phyloP scores from a whole-genome alignment of 2,888 invertebrate species.

The Oegoconia quadripuncta region DNA sequence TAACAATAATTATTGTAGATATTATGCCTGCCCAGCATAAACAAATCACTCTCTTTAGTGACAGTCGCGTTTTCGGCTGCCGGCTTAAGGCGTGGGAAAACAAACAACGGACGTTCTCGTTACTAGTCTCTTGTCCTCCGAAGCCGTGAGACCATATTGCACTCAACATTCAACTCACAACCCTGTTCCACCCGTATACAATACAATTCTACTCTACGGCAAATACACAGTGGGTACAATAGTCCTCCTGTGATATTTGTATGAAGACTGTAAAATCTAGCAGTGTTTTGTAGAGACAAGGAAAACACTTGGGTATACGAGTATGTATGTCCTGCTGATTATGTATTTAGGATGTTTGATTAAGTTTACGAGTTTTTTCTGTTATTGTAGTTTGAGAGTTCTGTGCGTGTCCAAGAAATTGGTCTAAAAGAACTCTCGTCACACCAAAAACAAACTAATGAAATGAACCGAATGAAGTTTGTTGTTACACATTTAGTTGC shows the following conservation, averaged over 20 bases:
- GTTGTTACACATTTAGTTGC: no score
- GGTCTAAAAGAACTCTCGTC: no score
- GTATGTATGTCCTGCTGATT: no score
- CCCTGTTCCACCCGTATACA: conserved; percentile 15
- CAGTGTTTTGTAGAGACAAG: conserved; percentile 30
- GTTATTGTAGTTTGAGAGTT: background rate
- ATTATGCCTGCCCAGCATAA: conserved; percentile 22
- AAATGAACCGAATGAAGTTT: no score
- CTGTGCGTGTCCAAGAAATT: no score
- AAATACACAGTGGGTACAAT: background rate
- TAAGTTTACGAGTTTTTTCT: conserved; percentile 18
- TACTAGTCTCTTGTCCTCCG: conserved; percentile 52
- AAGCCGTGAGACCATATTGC: conserved; percentile 36
- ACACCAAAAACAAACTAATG: no score
- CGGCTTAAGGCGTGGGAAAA: conserved; percentile 61
- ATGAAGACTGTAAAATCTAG: conserved; percentile 36
- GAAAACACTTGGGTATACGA: conserved; percentile 36
- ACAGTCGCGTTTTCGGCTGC: conserved; percentile 41
- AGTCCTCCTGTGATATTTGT: conserved; percentile 31
- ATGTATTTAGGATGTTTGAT: conserved; percentile 35
- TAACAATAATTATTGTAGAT: background rate
- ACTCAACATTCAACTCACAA: conserved; percentile 33
- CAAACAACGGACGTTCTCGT: conserved; percentile 59
- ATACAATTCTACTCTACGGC: background rate
- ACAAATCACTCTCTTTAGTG: conserved; percentile 32